Base-by-base conservation (phyloP, 2,113 vertebrate species). In the Camelus bactrianus region DNA sequence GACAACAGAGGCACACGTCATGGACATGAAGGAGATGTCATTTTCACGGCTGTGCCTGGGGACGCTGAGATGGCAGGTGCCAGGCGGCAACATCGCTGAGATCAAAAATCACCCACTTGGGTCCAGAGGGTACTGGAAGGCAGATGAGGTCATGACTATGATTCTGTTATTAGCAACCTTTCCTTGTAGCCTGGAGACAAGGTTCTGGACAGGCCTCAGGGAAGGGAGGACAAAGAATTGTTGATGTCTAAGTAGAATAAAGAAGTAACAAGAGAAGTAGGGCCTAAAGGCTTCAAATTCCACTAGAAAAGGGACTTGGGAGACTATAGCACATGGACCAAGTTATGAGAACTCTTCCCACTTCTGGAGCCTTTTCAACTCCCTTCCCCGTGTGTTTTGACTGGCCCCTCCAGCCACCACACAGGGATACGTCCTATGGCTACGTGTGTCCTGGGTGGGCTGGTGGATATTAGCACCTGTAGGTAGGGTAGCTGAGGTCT, bases 61-160 rank as follows among this genome's bases (percentile, higher is more conserved):
- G 1, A 15, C 30, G 22, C 7, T 56, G 38, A 16, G 22, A 50
- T 1, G 8, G 50, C 35, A 46, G 56, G 11, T 5, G 7, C 38
- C 17, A 35, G 50, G 32, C 15, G 22, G 22, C 26, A 28, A 2
- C 10, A n/a, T 5, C 16, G 30, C 17, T 35, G 30, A 69, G 16
- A 8, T 20, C 19, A 8, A 46, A n/a, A 58, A 26, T 46, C 15
- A 69, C 7, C 26, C 28, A 17, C 26, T 24, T 10, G 48, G 58
- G 7, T 4, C 30, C 48, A 54, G 38, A 35, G 0, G 24, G 19
- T 62, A 35, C 62, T 7, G 10, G 12, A 6, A 6, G 14, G 1
- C n/a, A 72, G 15, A 32, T 0, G 32, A 3, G 5, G 4, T 73
- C 69, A 56, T 1, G 1, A 6, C 3, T 35, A 16, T 16, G 32